phyloP scores from a whole-genome alignment of 2,797 vertebrate genomes.

The Hypotaenidia okinawae region DNA sequence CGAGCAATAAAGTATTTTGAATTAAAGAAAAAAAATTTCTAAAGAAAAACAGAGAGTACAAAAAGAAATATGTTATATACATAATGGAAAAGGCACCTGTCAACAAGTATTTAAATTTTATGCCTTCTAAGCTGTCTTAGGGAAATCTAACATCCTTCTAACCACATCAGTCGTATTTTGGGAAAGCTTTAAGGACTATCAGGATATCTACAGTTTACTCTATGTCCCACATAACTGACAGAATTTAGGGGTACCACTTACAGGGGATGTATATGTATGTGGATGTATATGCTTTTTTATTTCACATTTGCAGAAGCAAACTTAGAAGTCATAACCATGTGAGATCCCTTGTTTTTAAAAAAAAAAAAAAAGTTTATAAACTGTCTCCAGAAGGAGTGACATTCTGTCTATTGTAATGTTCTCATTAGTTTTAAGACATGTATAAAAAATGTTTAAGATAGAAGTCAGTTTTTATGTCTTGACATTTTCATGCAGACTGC shows the following conservation, averaged over 20 bases:
- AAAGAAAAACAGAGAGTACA: background rate
- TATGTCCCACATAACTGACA: background rate
- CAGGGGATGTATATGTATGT: background rate
- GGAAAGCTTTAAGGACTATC: background rate
- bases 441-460: background rate
- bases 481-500: background rate
- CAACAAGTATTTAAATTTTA: background rate
- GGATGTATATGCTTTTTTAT: background rate
- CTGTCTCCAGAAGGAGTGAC: background rate
- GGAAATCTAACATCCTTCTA: background rate
- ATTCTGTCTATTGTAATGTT: background rate
- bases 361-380: background rate
- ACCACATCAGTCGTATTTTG: background rate
- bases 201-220: background rate
- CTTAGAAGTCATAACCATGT: background rate
- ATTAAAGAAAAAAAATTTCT: background rate
- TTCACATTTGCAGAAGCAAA: background rate
- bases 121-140: background rate
- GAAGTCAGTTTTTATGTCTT: background rate
- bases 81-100: background rate
- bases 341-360: background rate
- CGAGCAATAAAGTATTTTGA: fast-evolving
- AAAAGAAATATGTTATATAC: background rate
- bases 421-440: background rate
- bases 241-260: background rate